phyloP scores from a whole-genome alignment of 2,113 vertebrate genomes.

The Plecotus auritus region DNA sequence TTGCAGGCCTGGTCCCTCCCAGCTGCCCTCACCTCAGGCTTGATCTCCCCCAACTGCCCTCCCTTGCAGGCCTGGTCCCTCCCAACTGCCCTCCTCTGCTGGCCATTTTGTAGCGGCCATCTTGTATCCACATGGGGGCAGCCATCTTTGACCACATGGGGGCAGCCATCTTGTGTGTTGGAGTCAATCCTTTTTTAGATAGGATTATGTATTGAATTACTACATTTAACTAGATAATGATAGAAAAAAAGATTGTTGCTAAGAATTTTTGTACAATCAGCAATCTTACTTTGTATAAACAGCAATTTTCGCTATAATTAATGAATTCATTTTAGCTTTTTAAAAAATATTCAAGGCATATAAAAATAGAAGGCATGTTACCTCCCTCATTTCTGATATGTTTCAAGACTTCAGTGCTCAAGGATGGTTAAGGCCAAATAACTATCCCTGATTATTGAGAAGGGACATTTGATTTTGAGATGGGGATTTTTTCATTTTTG shows the following conservation, averaged over 20 bases:
- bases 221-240: neutral
- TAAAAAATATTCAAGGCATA: neutral
- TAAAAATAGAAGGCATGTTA: neutral
- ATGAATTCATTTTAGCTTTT: constrained; percentile 4
- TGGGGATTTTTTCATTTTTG: neutral
- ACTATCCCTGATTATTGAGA: neutral
- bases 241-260: neutral
- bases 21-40: too few species aligned
- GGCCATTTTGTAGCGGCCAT: too few species aligned
- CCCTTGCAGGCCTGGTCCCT: too few species aligned
- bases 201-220: neutral
- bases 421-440: neutral
- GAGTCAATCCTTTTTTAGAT: too few species aligned
- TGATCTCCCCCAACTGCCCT: too few species aligned
- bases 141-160: too few species aligned
- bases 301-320: neutral
- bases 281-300: neutral
- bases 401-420: neutral
- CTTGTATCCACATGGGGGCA: too few species aligned
- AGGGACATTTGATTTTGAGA: neutral
- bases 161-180: too few species aligned
- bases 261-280: neutral
- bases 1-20: too few species aligned
- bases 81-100: too few species aligned
- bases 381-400: neutral